These are phyloP conservation scores for Bucco capensis DNA, from an alignment of 2,113 vertebrate species.

Conservation along the genomic window DNA sequence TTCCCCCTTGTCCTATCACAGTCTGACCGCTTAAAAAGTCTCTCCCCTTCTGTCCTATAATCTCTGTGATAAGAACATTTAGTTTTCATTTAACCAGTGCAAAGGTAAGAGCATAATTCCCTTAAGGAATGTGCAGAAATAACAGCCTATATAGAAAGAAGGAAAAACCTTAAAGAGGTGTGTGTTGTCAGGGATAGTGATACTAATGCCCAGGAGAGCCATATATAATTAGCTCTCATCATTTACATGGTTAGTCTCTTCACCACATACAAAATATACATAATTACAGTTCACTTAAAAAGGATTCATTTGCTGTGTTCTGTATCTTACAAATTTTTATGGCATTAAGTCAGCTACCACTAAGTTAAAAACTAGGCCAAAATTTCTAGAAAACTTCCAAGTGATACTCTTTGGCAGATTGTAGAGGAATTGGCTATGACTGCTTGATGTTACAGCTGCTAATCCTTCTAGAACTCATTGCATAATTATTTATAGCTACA, in stretches of 20 bases:
- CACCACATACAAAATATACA: conserved; percentile 48
- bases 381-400: conserved; percentile 5
- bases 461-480: background rate
- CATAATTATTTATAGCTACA: background rate
- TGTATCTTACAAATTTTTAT: conserved; percentile 29
- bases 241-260: conserved; percentile 62
- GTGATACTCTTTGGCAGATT: background rate
- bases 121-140: conserved; percentile 27
- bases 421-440: background rate
- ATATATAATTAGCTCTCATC: conserved; percentile 64
- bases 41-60: too few relatives aligned
- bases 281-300: conserved; percentile 55
- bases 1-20: too few relatives aligned
- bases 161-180: conserved; percentile 43
- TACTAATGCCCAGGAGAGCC: conserved; percentile 55
- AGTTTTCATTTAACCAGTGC: conserved; percentile 31
- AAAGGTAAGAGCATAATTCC: conserved; percentile 29
- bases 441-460: background rate
- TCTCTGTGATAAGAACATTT: conserved; percentile 51
- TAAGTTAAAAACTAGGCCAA: conserved; percentile 8
- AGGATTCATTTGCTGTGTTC: conserved; percentile 1
- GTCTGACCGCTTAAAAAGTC: too few relatives aligned
- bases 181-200: conserved; percentile 45
- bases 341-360: background rate
- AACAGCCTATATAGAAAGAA: background rate